A percentile compares a stretch with the other conserved stretches of the same genome.
phyloP scores from a whole-genome alignment of 2,113 vertebrate genomes.

The Hippocampus abdominalis region DNA sequence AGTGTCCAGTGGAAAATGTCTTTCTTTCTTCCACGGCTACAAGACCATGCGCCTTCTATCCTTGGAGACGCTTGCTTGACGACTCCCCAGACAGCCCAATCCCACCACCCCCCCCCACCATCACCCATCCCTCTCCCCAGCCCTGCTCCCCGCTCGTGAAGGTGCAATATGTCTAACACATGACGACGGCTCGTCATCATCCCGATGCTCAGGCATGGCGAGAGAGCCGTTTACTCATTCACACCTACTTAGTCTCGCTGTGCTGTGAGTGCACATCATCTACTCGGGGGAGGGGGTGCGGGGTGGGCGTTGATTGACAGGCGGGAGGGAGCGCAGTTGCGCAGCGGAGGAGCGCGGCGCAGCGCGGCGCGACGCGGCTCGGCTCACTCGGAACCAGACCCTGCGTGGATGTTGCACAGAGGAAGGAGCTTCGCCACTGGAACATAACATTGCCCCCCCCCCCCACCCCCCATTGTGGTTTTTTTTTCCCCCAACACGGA shows the following conservation, averaged over 20 bases:
- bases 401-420: background rate
- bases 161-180: background rate
- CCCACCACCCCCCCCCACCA: background rate
- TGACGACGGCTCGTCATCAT: constrained; percentile 1
- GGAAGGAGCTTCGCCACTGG: background rate
- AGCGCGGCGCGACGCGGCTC: background rate
- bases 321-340: constrained; percentile 31
- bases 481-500: constrained; percentile 14
- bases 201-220: background rate
- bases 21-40: background rate
- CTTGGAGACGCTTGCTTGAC: background rate
- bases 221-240: background rate
- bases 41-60: background rate
- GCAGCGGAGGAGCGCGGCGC: constrained; percentile 45
- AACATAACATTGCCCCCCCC: background rate
- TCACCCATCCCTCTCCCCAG: background rate
- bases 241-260: background rate
- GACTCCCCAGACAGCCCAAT: background rate
- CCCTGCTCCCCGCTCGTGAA: background rate
- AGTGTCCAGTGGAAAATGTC: too few relatives aligned
- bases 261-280: background rate
- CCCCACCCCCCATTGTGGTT: background rate
- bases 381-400: background rate
- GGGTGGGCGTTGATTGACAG: constrained; percentile 20
- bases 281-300: background rate